Evolutionary conservation across 2,797 vertebrate genomes (phyloP), one percentile per base, ranked within the genome.

Genomic region (Eulemur albifrons): DNA sequence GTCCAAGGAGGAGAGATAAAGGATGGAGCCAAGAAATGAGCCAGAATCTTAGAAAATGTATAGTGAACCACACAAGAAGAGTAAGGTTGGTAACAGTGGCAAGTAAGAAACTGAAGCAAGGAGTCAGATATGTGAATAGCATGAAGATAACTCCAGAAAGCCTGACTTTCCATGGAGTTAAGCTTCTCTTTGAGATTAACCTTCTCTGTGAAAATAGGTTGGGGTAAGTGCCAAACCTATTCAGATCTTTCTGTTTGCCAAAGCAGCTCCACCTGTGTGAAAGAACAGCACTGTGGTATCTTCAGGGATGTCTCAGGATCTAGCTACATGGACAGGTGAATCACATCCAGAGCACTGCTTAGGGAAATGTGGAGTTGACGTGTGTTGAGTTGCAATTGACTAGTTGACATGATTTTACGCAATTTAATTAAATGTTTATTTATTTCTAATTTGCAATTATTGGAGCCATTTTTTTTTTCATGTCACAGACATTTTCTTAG

Each of bases 391-490:
- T 88, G 54, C 45, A 77, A 4, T 54, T 67, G 54, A 87, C 48
- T 79, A 76, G 25, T 4, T 87, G 54, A 75, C 2, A 52, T 4
- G 6, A 12, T 80, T 52, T 30, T 73, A 79, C 32, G 7, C 14
- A 82, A 92, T 73, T 92, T 86, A 72, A 77, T 82, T 76, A 93
- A 73, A 65, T 50, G 45, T 86, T 90, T 40, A 1, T 32, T 93
- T 79, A 75, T 93, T 83, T 94, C 30, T 82, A 65, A 86, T 57
- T 90, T 94, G 23, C 8, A 75, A 83, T 90, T 96, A 89, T 61
- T 48, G 25, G 17, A 88, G 67, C 52, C 52, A 18, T 6, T 84
- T 69, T 63, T 40, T 40, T 80, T 69, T 54, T 52, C 30, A 83
- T 18, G 21, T 43, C 45, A 89, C 38, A 52, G 45, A 81, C 8